Percentiles rank a stretch among this genome's conserved stretches.
Conservation (phyloP, 2,113 vertebrate species). For the Hyperoodon ampullatus region DNA sequence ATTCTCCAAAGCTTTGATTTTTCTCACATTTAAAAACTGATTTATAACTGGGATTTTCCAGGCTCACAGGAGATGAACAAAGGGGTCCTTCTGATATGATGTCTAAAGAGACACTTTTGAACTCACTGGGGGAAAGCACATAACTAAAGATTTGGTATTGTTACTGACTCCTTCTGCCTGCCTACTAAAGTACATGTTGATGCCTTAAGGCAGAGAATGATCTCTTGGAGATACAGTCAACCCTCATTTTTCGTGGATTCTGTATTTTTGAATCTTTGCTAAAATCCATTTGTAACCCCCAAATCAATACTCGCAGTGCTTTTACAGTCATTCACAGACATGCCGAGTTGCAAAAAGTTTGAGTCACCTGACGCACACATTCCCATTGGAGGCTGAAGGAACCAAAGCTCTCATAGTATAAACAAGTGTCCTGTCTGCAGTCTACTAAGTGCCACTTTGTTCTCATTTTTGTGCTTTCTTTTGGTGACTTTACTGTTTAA, state of each 20-base stretch:
- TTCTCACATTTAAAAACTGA: constrained; percentile 47
- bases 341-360: neutral
- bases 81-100: neutral
- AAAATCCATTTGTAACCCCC: neutral
- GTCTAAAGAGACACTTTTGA: constrained; percentile 27
- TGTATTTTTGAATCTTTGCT: neutral
- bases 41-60: constrained; percentile 32
- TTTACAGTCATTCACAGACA: neutral
- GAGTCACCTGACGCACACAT: neutral
- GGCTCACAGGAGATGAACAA: neutral
- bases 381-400: neutral
- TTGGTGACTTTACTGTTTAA: constrained; percentile 4
- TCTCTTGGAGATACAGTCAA: neutral
- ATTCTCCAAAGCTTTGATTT: constrained; percentile 47
- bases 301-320: neutral
- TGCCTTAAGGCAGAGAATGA: neutral
- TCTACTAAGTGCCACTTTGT: neutral
- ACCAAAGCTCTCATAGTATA: neutral
- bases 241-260: neutral
- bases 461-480: neutral
- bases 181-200: neutral
- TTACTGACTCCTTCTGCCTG: neutral
- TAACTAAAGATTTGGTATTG: neutral
- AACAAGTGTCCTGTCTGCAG: neutral
- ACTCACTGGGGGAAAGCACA: neutral